Conservation (phyloP, 2,113 vertebrate species). For the Otis tarda region DNA sequence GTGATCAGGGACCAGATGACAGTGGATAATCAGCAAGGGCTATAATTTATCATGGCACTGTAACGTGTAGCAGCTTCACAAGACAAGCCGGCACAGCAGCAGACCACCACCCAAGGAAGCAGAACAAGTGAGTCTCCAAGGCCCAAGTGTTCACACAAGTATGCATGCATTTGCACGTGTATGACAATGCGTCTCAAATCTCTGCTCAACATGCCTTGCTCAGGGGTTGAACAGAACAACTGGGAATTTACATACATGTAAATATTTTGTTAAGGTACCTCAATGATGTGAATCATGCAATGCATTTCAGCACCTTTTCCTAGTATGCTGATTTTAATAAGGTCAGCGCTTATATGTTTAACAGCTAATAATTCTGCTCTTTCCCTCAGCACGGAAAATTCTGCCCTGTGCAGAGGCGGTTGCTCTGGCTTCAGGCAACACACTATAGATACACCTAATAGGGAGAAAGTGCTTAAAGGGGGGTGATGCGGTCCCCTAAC, state of each 20-base stretch:
- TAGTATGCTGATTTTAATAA: not conserved
- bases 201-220: not conserved
- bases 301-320: not conserved
- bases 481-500: not conserved
- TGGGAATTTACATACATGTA: not conserved
- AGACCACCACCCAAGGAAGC: not conserved
- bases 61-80: not conserved
- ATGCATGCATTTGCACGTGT: not conserved
- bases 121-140: not conserved
- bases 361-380: not conserved
- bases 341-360: not conserved
- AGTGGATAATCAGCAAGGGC: constrained; percentile 33
- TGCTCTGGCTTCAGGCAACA: not conserved
- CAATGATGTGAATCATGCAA: not conserved
- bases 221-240: not conserved
- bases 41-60: constrained; percentile 20
- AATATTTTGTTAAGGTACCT: not conserved
- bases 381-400: not conserved
- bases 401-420: accelerated
- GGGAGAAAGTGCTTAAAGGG: not conserved
- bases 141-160: not conserved
- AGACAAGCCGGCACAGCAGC: not conserved
- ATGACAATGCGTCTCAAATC: accelerated
- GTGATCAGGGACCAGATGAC: not conserved
- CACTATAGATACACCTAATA: not conserved